Percentiles rank a stretch among this genome's conserved stretches.
These are phyloP conservation scores for Thaleichthys pacificus DNA, from an alignment of 2,797 vertebrate species.

Conservation along the genomic window DNA sequence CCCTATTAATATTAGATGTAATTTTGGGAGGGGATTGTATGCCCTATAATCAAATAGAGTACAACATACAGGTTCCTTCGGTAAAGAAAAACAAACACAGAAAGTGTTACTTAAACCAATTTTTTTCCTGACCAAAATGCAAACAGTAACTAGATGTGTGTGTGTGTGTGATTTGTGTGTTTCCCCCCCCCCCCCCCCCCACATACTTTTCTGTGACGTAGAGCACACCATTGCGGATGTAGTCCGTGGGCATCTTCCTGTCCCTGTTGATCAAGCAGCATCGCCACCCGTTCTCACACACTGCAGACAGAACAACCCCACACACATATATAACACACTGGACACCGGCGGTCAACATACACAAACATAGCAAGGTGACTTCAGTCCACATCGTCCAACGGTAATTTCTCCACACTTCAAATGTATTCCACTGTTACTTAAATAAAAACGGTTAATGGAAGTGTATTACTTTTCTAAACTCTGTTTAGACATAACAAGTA, in stretches of 20 bases:
- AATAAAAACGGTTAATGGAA: neutral
- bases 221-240: conserved; percentile 93
- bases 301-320: conserved; percentile 58
- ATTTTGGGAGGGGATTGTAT: no score
- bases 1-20: no score
- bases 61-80: neutral
- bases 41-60: no score
- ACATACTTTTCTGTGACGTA: conserved; percentile 93
- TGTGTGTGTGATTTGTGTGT: no score
- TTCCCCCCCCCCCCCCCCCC: no score
- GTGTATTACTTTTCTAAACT: no score
- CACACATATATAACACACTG: neutral
- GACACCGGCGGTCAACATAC: neutral
- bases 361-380: neutral
- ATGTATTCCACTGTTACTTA: neutral
- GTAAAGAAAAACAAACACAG: no score
- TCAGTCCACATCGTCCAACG: neutral
- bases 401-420: neutral
- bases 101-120: no score
- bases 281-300: conserved; percentile 93
- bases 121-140: no score
- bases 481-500: no score
- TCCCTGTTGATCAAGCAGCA: conserved; percentile 98
- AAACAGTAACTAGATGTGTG: no score
- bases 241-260: conserved; percentile 92